phyloP scores from a whole-genome alignment of 2,113 vertebrate genomes.

The Daphoenositta chrysoptera region DNA sequence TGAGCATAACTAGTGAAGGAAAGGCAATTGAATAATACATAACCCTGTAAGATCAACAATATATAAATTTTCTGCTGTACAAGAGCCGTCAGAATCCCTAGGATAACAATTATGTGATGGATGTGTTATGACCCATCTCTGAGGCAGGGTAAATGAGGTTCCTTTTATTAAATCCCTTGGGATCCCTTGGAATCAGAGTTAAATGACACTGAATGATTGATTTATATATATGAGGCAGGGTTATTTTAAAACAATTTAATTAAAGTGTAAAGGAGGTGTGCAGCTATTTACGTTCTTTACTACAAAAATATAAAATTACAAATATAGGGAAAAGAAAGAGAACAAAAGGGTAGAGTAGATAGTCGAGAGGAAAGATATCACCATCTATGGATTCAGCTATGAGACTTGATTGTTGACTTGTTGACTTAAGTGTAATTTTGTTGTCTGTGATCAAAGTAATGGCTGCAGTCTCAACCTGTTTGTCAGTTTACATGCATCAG shows the following conservation, averaged over 20 bases:
- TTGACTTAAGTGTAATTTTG: neutral
- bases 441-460: neutral
- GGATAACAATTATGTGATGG: neutral
- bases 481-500: neutral
- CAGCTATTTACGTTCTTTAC: neutral
- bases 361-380: neutral
- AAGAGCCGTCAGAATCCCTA: neutral
- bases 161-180: neutral
- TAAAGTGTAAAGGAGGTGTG: neutral
- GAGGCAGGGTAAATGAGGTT: neutral
- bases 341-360: neutral
- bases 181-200: neutral
- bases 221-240: neutral
- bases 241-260: neutral
- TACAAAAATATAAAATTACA: neutral
- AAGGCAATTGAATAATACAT: neutral
- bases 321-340: neutral
- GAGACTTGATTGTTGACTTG: neutral
- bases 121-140: fast-evolving
- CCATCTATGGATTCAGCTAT: fast-evolving
- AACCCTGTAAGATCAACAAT: neutral
- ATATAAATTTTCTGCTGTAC: neutral
- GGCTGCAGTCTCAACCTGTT: fast-evolving
- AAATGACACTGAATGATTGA: neutral
- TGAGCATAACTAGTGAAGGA: neutral